Evolutionary conservation across 1,140 invertebrate genomes (phyloP).

Genomic region (Lucilia sericata): DNA sequence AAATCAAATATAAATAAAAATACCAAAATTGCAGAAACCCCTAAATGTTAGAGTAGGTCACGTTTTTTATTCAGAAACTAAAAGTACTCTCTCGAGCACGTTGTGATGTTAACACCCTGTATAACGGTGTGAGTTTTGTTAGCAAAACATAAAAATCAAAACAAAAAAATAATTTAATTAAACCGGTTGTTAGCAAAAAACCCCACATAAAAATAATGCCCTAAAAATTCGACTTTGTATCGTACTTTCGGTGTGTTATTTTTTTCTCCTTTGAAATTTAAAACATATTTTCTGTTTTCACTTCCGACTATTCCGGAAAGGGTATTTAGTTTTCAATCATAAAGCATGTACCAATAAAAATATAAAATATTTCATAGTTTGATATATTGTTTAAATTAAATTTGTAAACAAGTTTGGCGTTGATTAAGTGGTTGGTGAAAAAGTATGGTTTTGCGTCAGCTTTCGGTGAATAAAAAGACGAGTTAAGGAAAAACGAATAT

Average conservation of each 20-base stretch:
- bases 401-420: too few relatives aligned
- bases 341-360: too few relatives aligned
- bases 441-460: too few relatives aligned
- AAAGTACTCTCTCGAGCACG: background rate
- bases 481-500: too few relatives aligned
- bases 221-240: background rate
- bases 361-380: too few relatives aligned
- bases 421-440: too few relatives aligned
- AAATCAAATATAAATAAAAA: too few relatives aligned
- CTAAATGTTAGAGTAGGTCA: background rate
- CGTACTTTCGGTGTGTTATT: background rate
- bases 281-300: background rate
- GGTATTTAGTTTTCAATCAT: too few relatives aligned
- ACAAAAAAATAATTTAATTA: background rate
- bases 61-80: background rate
- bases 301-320: background rate
- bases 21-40: background rate
- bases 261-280: too few relatives aligned
- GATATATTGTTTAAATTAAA: too few relatives aligned
- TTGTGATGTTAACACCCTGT: background rate
- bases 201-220: background rate
- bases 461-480: too few relatives aligned
- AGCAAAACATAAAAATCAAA: background rate
- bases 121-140: background rate
- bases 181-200: background rate